Evolutionary conservation across 2,797 vertebrate genomes (phyloP).

Genomic region (Arrhamphus sclerolepis): DNA sequence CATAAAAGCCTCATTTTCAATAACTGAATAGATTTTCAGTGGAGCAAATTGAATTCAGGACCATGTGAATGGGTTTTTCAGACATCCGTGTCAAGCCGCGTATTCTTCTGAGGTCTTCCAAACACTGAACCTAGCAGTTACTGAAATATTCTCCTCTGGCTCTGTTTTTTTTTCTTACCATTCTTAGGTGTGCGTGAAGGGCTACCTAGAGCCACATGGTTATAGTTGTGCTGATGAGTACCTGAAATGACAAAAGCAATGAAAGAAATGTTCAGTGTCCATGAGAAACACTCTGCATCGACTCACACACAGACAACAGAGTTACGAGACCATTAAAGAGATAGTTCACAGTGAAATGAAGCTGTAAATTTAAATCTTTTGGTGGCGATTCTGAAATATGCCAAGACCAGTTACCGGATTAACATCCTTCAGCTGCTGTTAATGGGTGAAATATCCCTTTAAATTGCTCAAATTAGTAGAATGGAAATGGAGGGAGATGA

Average conservation of each 20-base stretch:
- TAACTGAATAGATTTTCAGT: conserved; percentile 30
- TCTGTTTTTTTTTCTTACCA: conserved; percentile 84
- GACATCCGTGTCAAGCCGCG: conserved; percentile 21
- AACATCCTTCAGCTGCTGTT: not conserved
- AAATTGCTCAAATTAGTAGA: conserved; percentile 45
- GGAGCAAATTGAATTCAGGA: conserved; percentile 34
- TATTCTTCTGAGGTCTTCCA: conserved; percentile 14
- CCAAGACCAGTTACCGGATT: not conserved
- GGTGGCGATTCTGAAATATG: too few relatives aligned
- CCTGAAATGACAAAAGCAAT: conserved; percentile 91
- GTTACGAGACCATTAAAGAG: conserved; percentile 42
- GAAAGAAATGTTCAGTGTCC: conserved; percentile 68
- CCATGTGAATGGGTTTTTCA: conserved; percentile 26
- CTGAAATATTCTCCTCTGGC: conserved; percentile 15
- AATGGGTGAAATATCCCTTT: conserved; percentile 61
- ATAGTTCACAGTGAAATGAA: conserved; percentile 38
- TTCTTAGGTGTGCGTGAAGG: conserved; percentile 93
- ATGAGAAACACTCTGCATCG: conserved; percentile 42
- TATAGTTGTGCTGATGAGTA: conserved; percentile 94
- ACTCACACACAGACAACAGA: conserved; percentile 46
- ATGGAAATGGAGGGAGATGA: conserved; percentile 43
- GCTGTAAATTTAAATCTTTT: not conserved
- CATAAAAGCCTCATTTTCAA: conserved; percentile 31
- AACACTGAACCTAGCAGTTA: conserved; percentile 19
- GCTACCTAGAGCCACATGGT: conserved; percentile 93